Percentiles rank a stretch among this genome's conserved stretches.
Conservation (phyloP, 2,113 vertebrate species). For the Bos indicus region DNA sequence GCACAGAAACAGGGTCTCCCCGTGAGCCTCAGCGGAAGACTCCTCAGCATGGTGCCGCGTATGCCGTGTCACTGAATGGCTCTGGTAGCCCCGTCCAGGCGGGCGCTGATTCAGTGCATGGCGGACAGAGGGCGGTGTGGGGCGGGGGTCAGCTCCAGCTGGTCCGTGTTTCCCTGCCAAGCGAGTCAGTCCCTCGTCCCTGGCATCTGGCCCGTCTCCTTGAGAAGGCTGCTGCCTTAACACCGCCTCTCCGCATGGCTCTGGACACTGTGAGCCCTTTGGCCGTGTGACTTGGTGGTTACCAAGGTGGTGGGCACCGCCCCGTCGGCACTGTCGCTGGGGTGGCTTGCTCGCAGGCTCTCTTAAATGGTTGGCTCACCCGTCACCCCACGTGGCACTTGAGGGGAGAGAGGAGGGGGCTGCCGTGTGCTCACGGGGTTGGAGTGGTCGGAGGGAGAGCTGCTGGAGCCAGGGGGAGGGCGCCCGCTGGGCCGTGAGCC, state of each 20-base stretch:
- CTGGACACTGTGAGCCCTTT: neutral
- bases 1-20: neutral
- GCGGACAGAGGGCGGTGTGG: neutral
- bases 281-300: neutral
- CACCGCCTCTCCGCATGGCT: neutral
- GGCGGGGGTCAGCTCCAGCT: neutral
- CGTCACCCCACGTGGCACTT: neutral
- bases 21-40: neutral
- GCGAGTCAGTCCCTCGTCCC: neutral
- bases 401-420: neutral
- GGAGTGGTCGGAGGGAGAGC: neutral
- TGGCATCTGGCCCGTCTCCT: neutral
- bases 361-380: neutral
- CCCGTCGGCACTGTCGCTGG: neutral
- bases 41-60: accelerated
- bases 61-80: neutral
- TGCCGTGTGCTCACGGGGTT: accelerated
- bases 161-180: neutral
- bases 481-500: too few species aligned
- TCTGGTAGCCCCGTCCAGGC: neutral
- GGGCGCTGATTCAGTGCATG: neutral
- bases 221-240: neutral
- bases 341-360: too few species aligned
- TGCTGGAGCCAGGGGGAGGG: neutral
- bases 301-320: neutral